Evolutionary conservation across 1,140 invertebrate species (phyloP), one percentile per base, ranked within the genome.

Genomic region (Paraescarpia echinospica): DNA sequence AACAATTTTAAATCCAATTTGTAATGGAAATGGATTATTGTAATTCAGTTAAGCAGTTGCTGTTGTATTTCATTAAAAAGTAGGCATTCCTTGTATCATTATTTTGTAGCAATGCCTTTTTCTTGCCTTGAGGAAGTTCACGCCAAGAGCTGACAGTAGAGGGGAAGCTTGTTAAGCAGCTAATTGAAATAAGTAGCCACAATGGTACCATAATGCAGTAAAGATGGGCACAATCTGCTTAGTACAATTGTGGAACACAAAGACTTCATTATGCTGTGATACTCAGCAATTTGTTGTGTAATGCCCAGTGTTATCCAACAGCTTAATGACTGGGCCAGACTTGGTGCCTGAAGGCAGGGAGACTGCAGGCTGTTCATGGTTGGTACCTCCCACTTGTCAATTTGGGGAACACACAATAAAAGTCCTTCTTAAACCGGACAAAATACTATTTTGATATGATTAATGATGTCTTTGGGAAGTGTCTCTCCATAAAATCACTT

Each of bases 201-300:
- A 77, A 77, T 77, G 4, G 59, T 77, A 77, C 8, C 59, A 77
- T 77, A 77, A 77, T 77, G 59, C 59, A 77, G 18, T 77, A 77
- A 77, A 77, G 59, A 77, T 77, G 0, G 59, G 59, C 18, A 77
- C 59, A 18, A 77, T 27, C 22, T 77, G 59, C 59, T 5, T 77
- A 77, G 59, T 77, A 77, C 12, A 77, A 4, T 77, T 77, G 1
- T 27, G 9, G 8, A 77, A 18, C 59, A 77, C 59, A 77, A 77
- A 77, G 59, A 77, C 59, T 77, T 77, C 59, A 77, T 77, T 77
- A 77, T 77, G 59, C 59, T 77, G 59, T 77, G 59, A 77, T 77
- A 77, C 18, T 77, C 59, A 12, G 59, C 59, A 77, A 77, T 77
- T 77, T 12, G 59, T 77, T 77, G 59, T 77, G 59, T 77, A 77